Evolutionary conservation across 2,888 invertebrate species (phyloP).

Genomic region (Ptycholaimellus sp.): DNA sequence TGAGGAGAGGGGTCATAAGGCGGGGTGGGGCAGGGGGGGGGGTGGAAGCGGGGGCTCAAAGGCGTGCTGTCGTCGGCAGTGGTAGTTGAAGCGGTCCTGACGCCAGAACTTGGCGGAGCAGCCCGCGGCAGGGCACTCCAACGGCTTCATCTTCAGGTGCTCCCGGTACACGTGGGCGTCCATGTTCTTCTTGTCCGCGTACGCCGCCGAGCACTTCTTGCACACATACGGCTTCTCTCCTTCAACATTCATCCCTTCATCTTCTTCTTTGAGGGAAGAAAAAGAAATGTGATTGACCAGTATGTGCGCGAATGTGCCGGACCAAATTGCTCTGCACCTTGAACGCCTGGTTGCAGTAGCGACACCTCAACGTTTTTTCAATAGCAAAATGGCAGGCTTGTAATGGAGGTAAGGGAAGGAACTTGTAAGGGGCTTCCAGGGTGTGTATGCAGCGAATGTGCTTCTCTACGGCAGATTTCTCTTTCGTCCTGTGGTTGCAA

Average conservation of each 20-base stretch:
- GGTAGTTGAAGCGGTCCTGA: conserved; percentile 11
- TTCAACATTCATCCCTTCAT: no score
- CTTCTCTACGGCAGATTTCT: conserved; percentile 14
- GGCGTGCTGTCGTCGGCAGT: conserved; percentile 7
- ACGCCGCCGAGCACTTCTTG: conserved; percentile 14
- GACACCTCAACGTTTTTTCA: no score
- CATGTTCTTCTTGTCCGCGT: conserved; percentile 21
- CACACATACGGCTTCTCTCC: conserved; percentile 18
- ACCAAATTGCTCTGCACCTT: conserved; percentile 18
- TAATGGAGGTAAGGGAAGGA: no score
- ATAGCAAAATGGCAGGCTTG: no score
- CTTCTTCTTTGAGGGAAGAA: no score
- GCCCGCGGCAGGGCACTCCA: conserved; percentile 9
- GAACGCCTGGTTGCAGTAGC: conserved; percentile 12
- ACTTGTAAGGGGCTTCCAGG: conserved; percentile 15
- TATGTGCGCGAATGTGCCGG: conserved; percentile 15
- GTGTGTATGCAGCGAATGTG: conserved; percentile 18
- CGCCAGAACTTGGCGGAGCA: conserved; percentile 14
- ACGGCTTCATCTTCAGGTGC: conserved; percentile 12
- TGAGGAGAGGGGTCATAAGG: no score
- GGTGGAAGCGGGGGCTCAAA: conserved; percentile 4
- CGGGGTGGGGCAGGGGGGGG: no score
- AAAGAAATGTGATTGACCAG: no score
- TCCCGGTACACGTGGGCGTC: conserved; percentile 16
- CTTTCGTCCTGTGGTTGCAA: conserved; percentile 14